A percentile compares a stretch with the other conserved stretches of the same genome.
Evolutionary conservation across 92 coral and sea anemone species (phyloP).

Genomic region (Palythoa grandiflora): DNA sequence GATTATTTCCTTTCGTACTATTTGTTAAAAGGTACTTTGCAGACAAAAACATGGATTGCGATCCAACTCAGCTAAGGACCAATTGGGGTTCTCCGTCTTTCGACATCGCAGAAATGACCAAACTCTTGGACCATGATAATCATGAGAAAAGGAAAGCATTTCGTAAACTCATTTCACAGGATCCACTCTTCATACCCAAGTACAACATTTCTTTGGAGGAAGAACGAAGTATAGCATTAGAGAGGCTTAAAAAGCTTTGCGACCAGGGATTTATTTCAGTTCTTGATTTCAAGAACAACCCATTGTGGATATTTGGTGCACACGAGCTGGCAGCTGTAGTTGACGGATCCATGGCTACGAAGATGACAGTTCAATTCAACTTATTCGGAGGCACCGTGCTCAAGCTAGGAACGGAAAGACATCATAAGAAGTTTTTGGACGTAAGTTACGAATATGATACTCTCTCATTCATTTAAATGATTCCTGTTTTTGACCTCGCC

Average conservation of each 20-base stretch:
- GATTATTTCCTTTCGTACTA: neutral
- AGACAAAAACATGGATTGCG: conserved; percentile 31
- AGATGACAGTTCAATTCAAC: conserved; percentile 93
- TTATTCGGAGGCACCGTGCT: conserved; percentile 92
- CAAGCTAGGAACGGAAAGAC: conserved; percentile 81
- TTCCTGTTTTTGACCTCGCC: too few species aligned
- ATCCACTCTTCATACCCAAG: conserved; percentile 73
- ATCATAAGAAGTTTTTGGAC: conserved; percentile 70
- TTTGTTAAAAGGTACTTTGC: neutral
- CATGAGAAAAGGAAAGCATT: conserved; percentile 78
- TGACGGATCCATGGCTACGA: conserved; percentile 88
- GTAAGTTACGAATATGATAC: conserved; percentile 21
- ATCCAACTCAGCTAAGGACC: conserved; percentile 69
- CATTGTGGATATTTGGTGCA: conserved; percentile 81
- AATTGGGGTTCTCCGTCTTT: conserved; percentile 76
- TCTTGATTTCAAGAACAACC: conserved; percentile 78
- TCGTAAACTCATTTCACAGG: conserved; percentile 74
- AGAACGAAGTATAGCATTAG: conserved; percentile 76
- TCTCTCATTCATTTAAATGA: too few species aligned
- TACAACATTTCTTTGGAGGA: conserved; percentile 87
- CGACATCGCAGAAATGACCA: conserved; percentile 65
- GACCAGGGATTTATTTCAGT: conserved; percentile 80
- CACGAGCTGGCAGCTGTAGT: conserved; percentile 80
- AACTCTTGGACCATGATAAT: conserved; percentile 77
- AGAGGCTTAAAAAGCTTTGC: conserved; percentile 76